Conservation (phyloP, 2,888 invertebrate species). For the Theodoxus fluviatilis region DNA sequence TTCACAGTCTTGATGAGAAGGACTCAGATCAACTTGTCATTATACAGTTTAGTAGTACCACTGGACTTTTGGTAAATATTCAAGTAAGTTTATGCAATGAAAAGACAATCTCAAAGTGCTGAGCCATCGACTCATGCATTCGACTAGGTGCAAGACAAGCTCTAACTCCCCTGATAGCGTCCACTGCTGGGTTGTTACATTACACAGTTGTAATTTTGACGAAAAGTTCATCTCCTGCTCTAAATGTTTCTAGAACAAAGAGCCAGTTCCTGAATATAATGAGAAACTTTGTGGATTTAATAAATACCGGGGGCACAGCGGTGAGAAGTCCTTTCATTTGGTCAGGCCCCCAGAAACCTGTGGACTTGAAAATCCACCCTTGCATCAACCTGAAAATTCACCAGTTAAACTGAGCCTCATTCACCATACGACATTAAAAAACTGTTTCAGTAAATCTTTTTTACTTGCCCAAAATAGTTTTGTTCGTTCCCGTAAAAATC, state of each 20-base stretch:
- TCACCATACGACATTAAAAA: background rate
- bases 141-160: too few relatives aligned
- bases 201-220: background rate
- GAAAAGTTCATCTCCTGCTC: background rate
- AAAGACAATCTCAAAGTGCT: too few relatives aligned
- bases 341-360: slow-evolving; percentile 73
- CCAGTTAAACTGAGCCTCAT: background rate
- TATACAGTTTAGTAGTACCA: too few relatives aligned
- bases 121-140: too few relatives aligned
- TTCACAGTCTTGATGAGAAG: too few relatives aligned
- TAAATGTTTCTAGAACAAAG: background rate
- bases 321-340: slow-evolving; percentile 78
- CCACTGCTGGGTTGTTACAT: background rate
- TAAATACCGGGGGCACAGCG: slow-evolving; percentile 74
- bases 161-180: background rate
- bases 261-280: background rate
- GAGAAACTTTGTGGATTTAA: background rate
- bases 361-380: slow-evolving; percentile 81
- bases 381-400: slow-evolving; percentile 74
- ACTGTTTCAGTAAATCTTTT: too few relatives aligned
- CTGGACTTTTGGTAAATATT: too few relatives aligned
- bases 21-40: too few relatives aligned
- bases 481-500: background rate
- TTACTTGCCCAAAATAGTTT: background rate
- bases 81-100: too few relatives aligned